Conservation (phyloP, 2,888 invertebrate genomes). For the Saturnia pavonia region DNA sequence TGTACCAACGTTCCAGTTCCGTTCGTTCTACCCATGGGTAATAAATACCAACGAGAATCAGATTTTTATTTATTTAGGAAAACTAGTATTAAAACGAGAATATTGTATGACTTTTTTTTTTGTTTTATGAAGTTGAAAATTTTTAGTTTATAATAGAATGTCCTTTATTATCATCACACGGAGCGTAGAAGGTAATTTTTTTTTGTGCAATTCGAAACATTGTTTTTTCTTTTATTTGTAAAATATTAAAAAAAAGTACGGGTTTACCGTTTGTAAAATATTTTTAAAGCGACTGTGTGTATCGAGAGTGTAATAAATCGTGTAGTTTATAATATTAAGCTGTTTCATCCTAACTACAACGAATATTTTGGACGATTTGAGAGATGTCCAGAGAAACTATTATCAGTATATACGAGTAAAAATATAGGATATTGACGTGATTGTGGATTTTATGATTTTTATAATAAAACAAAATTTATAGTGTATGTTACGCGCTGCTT, state of each 20-base stretch:
- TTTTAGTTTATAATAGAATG: neutral
- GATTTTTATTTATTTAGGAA: neutral
- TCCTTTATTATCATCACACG: neutral
- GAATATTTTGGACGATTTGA: conserved; percentile 15
- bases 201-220: conserved; percentile 17
- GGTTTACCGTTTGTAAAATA: neutral
- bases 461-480: neutral
- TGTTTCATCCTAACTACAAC: conserved; percentile 21
- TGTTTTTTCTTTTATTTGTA: conserved; percentile 13
- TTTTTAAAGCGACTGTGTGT: conserved; percentile 6
- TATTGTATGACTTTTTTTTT: neutral
- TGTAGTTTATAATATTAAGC: conserved; percentile 9
- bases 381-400: neutral
- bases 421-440: too few relatives aligned
- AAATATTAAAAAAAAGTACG: neutral
- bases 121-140: neutral
- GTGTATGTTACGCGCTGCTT: neutral
- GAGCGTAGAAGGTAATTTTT: neutral
- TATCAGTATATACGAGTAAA: neutral
- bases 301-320: conserved; percentile 5
- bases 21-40: too few relatives aligned
- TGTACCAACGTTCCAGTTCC: too few relatives aligned
- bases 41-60: too few relatives aligned
- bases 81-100: neutral
- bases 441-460: too few relatives aligned